Conservation (phyloP, 2,797 vertebrate species). For the Clarias laeviceps region DNA sequence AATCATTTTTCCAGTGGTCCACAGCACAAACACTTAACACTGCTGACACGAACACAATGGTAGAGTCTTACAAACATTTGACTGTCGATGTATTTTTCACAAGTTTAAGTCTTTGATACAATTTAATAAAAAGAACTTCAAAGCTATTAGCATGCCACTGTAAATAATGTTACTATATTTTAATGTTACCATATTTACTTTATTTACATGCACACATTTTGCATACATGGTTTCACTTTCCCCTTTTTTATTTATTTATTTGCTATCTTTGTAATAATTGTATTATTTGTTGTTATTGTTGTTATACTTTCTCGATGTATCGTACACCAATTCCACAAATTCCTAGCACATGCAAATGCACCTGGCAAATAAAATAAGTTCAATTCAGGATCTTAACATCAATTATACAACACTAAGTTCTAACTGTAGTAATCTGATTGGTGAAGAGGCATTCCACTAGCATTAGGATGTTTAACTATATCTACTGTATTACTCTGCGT, state of each 20-base stretch:
- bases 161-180: neutral
- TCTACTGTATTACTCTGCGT: no score
- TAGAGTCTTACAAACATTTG: neutral
- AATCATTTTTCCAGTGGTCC: neutral
- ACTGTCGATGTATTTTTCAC: neutral
- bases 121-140: neutral
- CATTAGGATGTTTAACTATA: no score
- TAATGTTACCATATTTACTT: neutral
- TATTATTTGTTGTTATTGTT: neutral
- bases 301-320: neutral
- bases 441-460: no score
- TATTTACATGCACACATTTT: neutral
- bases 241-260: neutral
- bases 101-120: neutral
- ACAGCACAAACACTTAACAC: neutral
- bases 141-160: neutral
- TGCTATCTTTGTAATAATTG: neutral
- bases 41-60: neutral
- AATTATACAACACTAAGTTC: no score
- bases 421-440: no score
- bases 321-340: neutral
- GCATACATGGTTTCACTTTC: neutral
- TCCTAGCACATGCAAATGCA: neutral
- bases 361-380: neutral
- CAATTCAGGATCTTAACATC: no score